Conservation (phyloP, 2,797 vertebrate species). For the Eulemur mongoz region DNA sequence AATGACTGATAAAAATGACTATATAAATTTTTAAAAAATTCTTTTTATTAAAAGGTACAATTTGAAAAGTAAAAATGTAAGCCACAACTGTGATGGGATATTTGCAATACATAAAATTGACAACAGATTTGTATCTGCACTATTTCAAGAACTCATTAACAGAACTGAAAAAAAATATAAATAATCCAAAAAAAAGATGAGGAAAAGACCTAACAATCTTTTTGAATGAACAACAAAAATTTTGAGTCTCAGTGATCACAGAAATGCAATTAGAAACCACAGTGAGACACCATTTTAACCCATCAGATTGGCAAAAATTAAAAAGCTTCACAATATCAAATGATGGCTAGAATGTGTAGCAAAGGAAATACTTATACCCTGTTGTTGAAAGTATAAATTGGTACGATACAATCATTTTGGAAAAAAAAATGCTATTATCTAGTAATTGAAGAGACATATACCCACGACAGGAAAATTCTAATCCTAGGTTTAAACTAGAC, state of each 20-base stretch:
- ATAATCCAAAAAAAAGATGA: neutral
- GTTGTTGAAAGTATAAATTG: neutral
- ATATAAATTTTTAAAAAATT: too few species aligned
- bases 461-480: neutral
- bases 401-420: neutral
- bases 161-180: neutral
- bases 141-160: neutral
- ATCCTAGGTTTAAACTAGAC: neutral
- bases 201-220: neutral
- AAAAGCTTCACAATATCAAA: neutral
- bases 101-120: neutral
- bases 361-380: neutral
- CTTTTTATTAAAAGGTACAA: neutral
- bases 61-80: neutral
- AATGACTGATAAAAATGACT: neutral
- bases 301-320: neutral
- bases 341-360: neutral
- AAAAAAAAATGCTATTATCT: neutral
- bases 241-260: neutral
- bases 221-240: neutral
- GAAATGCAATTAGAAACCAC: slow-evolving; percentile 8
- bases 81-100: neutral
- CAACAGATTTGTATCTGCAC: neutral
- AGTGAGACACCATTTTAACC: neutral
- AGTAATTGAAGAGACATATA: neutral